Percentiles rank a stretch among this genome's conserved stretches.
Conservation (phyloP, 2,797 vertebrate species). For the Borostomias antarcticus region DNA sequence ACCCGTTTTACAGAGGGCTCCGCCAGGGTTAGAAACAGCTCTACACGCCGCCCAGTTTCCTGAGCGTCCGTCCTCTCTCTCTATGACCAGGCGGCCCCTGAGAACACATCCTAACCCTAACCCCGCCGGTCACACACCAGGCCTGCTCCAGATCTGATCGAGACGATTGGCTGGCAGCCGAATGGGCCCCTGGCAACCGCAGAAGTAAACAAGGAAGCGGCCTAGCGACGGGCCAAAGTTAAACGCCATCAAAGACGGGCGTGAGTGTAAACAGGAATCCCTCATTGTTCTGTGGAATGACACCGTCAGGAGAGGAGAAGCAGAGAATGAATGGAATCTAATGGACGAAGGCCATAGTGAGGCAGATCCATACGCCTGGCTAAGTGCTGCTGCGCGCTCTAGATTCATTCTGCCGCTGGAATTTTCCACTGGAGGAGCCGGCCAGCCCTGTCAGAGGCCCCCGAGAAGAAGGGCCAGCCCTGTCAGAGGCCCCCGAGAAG, state of each 20-base stretch:
- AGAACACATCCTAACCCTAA: too few species aligned
- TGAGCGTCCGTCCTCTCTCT: too few species aligned
- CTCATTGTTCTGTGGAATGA: slow-evolving; percentile 70
- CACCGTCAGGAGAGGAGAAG: slow-evolving; percentile 36
- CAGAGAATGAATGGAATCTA: slow-evolving; percentile 65
- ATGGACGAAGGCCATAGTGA: slow-evolving; percentile 55
- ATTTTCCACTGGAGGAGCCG: slow-evolving; percentile 48
- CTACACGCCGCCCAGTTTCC: too few species aligned
- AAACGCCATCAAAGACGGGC: slow-evolving; percentile 57
- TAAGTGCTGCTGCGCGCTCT: slow-evolving; percentile 16
- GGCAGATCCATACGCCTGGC: background rate
- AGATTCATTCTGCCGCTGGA: slow-evolving; percentile 45
- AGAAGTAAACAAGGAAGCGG: slow-evolving; percentile 52
- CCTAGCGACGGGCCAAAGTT: slow-evolving; percentile 54
- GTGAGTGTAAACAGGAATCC: slow-evolving; percentile 71
- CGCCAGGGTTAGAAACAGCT: too few species aligned
- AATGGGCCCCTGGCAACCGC: slow-evolving; percentile 13
- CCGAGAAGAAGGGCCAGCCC: too few species aligned
- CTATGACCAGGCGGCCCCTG: too few species aligned
- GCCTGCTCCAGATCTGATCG: slow-evolving; percentile 29
- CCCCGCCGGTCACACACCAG: too few species aligned
- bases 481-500: too few species aligned
- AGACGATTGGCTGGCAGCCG: background rate
- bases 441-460: background rate
- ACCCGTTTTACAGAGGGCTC: too few species aligned